Conservation (phyloP, 2,113 vertebrate species). For the human (Homo sapiens) region GRCh38 chr11:19085501-19086000, state of each 20-base stretch:
- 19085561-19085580: too few relatives aligned
- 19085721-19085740: neutral
- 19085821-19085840: neutral
- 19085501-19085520: too few relatives aligned
- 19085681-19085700: neutral
- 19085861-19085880: neutral
- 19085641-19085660: neutral
- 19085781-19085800: neutral
- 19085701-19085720: neutral
- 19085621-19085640: neutral
- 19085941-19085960: neutral
- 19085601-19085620: too few relatives aligned
- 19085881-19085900: neutral
- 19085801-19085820: neutral
- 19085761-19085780: neutral
- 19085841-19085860: neutral
- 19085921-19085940: neutral
- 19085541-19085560: too few relatives aligned
- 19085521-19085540: too few relatives aligned
- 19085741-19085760: neutral
- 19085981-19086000: neutral
- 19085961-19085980: conserved; percentile 1
- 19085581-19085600: too few relatives aligned
- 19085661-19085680: neutral
- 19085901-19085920: neutral